Conservation (phyloP, 92 coral and sea anemone genomes). For the Siderastrea radians region DNA sequence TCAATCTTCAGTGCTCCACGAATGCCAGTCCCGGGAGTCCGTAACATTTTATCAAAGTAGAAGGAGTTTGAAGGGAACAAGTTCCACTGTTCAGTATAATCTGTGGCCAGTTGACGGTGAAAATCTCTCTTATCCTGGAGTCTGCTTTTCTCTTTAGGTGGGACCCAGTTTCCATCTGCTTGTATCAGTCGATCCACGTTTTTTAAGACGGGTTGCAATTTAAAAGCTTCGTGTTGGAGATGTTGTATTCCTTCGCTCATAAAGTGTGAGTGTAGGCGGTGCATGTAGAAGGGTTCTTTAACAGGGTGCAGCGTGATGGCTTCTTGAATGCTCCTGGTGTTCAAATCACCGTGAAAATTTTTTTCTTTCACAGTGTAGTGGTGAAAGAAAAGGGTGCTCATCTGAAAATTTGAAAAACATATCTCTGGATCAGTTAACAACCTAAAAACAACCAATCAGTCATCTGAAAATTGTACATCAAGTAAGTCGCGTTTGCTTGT, state of each 20-base stretch:
- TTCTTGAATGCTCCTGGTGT: constrained; percentile 83
- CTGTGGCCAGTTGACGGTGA: background rate
- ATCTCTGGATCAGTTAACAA: too few relatives aligned
- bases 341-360: constrained; percentile 85
- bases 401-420: constrained; percentile 42
- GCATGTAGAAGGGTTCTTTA: constrained; percentile 29
- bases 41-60: constrained; percentile 69
- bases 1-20: constrained; percentile 78
- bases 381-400: constrained; percentile 87
- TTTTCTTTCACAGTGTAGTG: constrained; percentile 71
- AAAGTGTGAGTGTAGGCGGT: too few relatives aligned
- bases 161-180: constrained; percentile 35
- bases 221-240: constrained; percentile 77
- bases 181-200: constrained; percentile 68
- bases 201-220: constrained; percentile 53
- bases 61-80: constrained; percentile 35
- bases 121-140: constrained; percentile 70
- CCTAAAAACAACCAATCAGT: too few relatives aligned
- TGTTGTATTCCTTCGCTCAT: constrained; percentile 67
- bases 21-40: constrained; percentile 6
- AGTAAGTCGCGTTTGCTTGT: too few relatives aligned
- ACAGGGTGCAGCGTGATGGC: constrained; percentile 90
- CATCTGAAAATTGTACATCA: too few relatives aligned
- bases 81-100: too few relatives aligned
- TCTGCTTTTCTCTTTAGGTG: constrained; percentile 46